phyloP scores from a whole-genome alignment of 2,888 invertebrate species.

The Oxyscelio sp. region DNA sequence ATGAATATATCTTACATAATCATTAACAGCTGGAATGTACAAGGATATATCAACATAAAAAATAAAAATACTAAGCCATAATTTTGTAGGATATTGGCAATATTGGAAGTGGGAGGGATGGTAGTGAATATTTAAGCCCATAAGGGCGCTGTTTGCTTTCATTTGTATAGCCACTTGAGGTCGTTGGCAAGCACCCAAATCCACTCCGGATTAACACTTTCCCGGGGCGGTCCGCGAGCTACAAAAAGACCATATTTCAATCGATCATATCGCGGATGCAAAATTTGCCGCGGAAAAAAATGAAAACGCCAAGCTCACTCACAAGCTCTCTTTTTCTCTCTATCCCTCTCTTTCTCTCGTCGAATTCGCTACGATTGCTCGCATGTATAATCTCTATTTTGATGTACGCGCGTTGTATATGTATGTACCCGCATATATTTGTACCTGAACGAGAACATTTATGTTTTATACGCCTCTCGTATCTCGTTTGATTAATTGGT shows the following conservation, averaged over 20 bases:
- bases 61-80: slow-evolving; percentile 23
- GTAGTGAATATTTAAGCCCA: slow-evolving; percentile 55
- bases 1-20: no score
- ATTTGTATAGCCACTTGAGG: slow-evolving; percentile 62
- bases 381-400: slow-evolving; percentile 45
- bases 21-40: no score
- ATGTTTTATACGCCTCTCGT: slow-evolving; percentile 40
- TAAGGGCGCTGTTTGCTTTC: slow-evolving; percentile 58
- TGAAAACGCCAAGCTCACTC: slow-evolving; percentile 15
- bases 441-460: slow-evolving; percentile 28
- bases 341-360: slow-evolving; percentile 23
- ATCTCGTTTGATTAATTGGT: slow-evolving; percentile 63
- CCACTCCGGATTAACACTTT: slow-evolving; percentile 67
- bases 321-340: slow-evolving; percentile 16
- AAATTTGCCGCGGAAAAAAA: slow-evolving; percentile 55
- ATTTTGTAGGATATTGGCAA: slow-evolving; percentile 11
- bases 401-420: slow-evolving; percentile 15
- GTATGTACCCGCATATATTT: slow-evolving; percentile 22
- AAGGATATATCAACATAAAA: slow-evolving; percentile 11
- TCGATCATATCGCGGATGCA: slow-evolving; percentile 67
- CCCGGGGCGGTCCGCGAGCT: slow-evolving; percentile 44
- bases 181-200: slow-evolving; percentile 56
- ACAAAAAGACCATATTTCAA: slow-evolving; percentile 64
- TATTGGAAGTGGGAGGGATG: slow-evolving; percentile 1
- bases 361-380: slow-evolving; percentile 45